Evolutionary conservation across 2,113 vertebrate species (phyloP).

Genomic region (Circaetus gallicus): DNA sequence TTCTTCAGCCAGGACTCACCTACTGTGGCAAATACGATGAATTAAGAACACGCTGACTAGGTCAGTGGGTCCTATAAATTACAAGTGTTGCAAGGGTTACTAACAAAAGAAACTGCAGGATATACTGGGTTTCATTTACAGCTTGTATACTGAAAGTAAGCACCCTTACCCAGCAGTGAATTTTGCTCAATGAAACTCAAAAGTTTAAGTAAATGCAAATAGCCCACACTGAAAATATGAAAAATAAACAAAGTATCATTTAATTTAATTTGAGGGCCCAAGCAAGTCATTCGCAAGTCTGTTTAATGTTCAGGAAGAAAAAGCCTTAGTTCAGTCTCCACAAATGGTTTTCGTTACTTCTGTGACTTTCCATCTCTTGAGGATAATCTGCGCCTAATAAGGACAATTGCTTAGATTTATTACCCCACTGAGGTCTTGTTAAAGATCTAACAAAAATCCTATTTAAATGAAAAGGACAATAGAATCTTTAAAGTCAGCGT

Average conservation of each 20-base stretch:
- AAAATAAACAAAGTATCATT: slow-evolving; percentile 74
- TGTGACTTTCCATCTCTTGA: slow-evolving; percentile 69
- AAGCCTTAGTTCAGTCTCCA: neutral
- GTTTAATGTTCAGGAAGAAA: slow-evolving; percentile 60
- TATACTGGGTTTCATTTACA: neutral
- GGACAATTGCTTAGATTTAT: slow-evolving; percentile 80
- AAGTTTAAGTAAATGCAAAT: slow-evolving; percentile 52
- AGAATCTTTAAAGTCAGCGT: slow-evolving; percentile 64
- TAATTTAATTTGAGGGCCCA: slow-evolving; percentile 72
- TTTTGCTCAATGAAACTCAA: neutral
- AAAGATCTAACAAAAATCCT: slow-evolving; percentile 75
- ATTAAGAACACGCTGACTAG: neutral
- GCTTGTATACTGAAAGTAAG: neutral
- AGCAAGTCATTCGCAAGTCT: slow-evolving; percentile 58
- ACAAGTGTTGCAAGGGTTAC: neutral
- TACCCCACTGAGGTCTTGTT: slow-evolving; percentile 77
- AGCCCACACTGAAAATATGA: slow-evolving; percentile 31
- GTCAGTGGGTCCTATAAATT: neutral
- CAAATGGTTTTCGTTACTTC: slow-evolving; percentile 73
- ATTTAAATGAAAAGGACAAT: slow-evolving; percentile 77
- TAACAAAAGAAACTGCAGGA: neutral
- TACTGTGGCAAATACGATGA: neutral
- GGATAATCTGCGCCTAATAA: slow-evolving; percentile 78
- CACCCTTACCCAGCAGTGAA: neutral
- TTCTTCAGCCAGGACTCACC: neutral